Evolutionary conservation across 1,140 invertebrate genomes (phyloP), one percentile per base, ranked within the genome.

Genomic region (Lepidostoma basale): DNA sequence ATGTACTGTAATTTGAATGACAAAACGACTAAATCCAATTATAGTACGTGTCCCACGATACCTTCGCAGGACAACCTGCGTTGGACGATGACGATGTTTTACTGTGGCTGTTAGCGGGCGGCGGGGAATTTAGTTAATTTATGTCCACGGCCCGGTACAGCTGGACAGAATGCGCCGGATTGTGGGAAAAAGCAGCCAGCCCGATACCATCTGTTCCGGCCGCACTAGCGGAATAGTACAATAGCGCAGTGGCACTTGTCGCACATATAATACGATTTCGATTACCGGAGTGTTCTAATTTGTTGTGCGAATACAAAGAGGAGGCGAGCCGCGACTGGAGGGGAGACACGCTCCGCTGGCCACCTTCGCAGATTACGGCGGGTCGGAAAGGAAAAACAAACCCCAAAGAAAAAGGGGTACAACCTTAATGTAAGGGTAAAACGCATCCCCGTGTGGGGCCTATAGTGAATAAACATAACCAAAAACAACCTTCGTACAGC

Each of bases 231-330:
- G 45, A 14, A 18, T n/a, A n/a, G n/a, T n/a, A n/a, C 10, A 54
- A 54, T 54, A 30, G 10, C 54, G n/a, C 54, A 58, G 30, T 59
- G 33, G 54, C 54, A 59, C 54, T 59, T 59, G 54, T 59, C 54
- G 23, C 54, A 40, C 30, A 59, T 39, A 54, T 23, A 54, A 26
- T 59, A 40, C 30, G 22, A 59, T 39, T 36, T 39, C 54, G 49
- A 54, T 59, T 23, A 39, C 54, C 36, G 54, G n/a, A 59, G 54
- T 33, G 54, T 36, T 22, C 10, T 39, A 59, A 59, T 40, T 36
- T 40, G 54, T 59, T 39, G 30, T 23, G 54, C 54, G 33, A 59
- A 59, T 59, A 59, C 54, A 59, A 59, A 59, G 54, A 30, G 22
- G 16, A 12, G 22, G 42, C 12, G 42, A 16, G 18, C 42, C 42